Percentiles rank a stretch among this genome's conserved stretches.
Conservation (phyloP, 2,797 vertebrate genomes). For the Diglossa cyanea region DNA sequence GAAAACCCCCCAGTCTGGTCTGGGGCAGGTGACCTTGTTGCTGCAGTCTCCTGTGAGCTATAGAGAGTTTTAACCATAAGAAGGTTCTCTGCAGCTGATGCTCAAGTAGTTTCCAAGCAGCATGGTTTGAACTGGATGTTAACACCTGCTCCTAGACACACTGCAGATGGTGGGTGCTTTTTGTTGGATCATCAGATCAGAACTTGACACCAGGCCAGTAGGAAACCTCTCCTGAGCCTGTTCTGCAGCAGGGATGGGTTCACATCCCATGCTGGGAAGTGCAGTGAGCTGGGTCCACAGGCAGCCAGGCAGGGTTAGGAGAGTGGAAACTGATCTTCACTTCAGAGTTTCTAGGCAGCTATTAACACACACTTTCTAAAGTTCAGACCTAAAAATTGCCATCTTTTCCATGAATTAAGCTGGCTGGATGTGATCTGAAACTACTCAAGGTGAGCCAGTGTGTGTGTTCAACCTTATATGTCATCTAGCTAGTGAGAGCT, state of each 20-base stretch:
- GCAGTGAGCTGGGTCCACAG: background rate
- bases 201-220: fast-evolving
- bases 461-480: background rate
- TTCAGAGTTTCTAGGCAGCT: background rate
- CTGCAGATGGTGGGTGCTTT: background rate
- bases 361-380: background rate
- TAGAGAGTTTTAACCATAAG: background rate
- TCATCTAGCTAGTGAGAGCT: background rate
- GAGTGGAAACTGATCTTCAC: background rate
- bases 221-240: background rate
- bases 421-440: background rate
- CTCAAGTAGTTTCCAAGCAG: background rate
- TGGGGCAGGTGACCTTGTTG: fast-evolving
- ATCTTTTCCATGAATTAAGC: background rate
- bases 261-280: fast-evolving
- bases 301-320: background rate
- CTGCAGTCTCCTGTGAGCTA: background rate
- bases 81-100: background rate
- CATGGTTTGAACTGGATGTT: background rate
- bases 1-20: background rate
- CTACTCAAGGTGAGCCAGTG: background rate
- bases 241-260: background rate
- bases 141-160: background rate
- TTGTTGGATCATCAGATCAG: background rate
- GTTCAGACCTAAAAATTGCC: background rate